These are phyloP conservation scores for Rhynchotus rufescens DNA, from an alignment of 2,797 vertebrate genomes.

Conservation along the genomic window DNA sequence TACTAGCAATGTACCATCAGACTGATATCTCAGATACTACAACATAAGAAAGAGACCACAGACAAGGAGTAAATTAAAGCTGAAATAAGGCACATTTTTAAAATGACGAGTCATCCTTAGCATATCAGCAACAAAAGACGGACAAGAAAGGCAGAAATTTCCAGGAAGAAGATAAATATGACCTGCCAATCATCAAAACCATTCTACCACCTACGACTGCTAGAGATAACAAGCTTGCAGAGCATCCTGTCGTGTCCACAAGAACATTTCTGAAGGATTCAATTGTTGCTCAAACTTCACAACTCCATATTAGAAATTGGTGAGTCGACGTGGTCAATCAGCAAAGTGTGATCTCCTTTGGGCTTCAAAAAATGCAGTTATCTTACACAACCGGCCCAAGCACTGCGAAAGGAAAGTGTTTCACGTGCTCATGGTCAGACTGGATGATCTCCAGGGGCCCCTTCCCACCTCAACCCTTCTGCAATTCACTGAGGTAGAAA, in stretches of 20 bases:
- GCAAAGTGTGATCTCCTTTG: not conserved
- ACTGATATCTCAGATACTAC: not conserved
- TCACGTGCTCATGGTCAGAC: too few relatives aligned
- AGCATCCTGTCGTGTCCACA: not conserved
- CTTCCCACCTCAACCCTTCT: too few relatives aligned
- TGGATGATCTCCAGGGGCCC: too few relatives aligned
- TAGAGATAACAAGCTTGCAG: not conserved
- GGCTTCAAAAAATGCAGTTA: not conserved
- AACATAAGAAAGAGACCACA: rapidly evolving
- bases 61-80: not conserved
- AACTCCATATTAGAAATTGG: not conserved
- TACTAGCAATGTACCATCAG: not conserved
- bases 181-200: not conserved
- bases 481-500: not conserved
- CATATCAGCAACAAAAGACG: not conserved
- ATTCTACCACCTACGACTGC: not conserved
- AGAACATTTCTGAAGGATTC: rapidly evolving
- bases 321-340: not conserved
- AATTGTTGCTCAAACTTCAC: not conserved
- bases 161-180: not conserved
- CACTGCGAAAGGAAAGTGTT: not conserved
- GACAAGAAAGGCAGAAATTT: not conserved
- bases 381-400: not conserved
- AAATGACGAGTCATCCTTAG: not conserved
- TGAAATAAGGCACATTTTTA: not conserved